Percentiles rank a stretch among this genome's conserved stretches.
Conservation (phyloP, 2,113 vertebrate species). For the Grammomys dolichurus region DNA sequence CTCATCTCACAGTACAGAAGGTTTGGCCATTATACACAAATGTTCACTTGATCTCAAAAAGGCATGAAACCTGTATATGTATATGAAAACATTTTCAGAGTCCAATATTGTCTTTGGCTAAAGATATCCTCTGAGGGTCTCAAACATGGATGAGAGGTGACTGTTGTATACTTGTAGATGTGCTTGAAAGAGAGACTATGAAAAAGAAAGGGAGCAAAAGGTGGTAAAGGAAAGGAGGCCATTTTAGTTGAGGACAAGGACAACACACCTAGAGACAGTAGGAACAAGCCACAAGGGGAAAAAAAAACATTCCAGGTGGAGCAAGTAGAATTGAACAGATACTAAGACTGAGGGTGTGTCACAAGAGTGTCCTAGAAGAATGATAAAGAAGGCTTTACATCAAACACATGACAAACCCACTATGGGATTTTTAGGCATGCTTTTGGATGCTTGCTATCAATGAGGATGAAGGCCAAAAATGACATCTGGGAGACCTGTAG, state of each 20-base stretch:
- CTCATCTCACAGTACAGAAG: background rate
- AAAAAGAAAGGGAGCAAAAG: background rate
- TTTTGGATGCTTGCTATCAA: background rate
- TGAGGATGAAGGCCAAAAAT: background rate
- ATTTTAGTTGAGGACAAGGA: background rate
- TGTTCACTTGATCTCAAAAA: background rate
- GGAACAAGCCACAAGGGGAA: background rate
- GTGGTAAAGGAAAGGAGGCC: background rate
- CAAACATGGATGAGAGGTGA: background rate
- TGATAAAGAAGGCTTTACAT: background rate
- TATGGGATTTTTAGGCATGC: background rate
- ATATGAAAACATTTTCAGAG: background rate
- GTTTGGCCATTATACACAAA: background rate
- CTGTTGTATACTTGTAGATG: background rate
- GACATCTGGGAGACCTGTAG: background rate
- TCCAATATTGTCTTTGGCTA: background rate
- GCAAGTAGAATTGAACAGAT: background rate
- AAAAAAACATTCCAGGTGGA: background rate
- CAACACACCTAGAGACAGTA: background rate
- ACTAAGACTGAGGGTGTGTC: background rate
- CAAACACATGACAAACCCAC: background rate
- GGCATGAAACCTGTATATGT: background rate
- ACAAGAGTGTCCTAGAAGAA: background rate
- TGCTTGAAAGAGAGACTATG: conserved; percentile 8
- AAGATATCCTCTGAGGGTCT: background rate